phyloP scores from a whole-genome alignment of 2,113 vertebrate species.

The Salminus brasiliensis region DNA sequence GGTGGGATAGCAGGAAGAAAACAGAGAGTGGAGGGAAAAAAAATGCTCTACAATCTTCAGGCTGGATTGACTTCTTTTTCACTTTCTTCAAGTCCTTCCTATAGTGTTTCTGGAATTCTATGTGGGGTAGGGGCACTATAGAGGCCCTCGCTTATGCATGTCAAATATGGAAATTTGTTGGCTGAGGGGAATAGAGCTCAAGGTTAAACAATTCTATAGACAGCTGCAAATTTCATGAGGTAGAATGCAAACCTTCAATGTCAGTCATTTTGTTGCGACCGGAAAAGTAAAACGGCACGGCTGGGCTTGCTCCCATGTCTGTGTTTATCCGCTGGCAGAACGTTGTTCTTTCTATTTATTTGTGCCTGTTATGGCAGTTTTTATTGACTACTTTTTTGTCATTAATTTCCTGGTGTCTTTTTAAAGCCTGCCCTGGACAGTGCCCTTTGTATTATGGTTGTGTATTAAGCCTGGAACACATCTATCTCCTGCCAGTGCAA shows the following conservation, averaged over 20 bases:
- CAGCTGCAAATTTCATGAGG: background rate
- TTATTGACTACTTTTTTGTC: conserved; percentile 69
- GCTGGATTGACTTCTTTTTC: conserved; percentile 3
- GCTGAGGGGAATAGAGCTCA: background rate
- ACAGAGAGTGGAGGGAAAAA: background rate
- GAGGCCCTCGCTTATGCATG: conserved; percentile 15
- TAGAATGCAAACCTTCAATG: background rate
- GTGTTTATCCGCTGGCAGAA: background rate
- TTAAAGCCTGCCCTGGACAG: conserved; percentile 66
- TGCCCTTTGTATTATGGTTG: conserved; percentile 71
- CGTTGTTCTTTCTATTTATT: background rate
- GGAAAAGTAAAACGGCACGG: background rate
- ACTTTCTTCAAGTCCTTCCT: background rate
- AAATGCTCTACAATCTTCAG: conserved; percentile 41
- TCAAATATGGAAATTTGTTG: conserved; percentile 4
- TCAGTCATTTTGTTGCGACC: too few species aligned
- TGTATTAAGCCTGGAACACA: conserved; percentile 74
- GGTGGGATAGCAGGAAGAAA: conserved; percentile 37
- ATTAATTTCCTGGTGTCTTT: conserved; percentile 71
- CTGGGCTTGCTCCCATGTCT: background rate
- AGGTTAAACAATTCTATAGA: conserved; percentile 19
- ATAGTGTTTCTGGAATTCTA: background rate
- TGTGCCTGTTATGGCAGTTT: conserved; percentile 66
- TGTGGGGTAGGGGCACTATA: background rate
- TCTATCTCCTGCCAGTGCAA: conserved; percentile 69